A percentile compares a stretch with the other conserved stretches of the same genome.
Conservation (phyloP, 2,113 vertebrate genomes). For the Entelurus aequoreus region DNA sequence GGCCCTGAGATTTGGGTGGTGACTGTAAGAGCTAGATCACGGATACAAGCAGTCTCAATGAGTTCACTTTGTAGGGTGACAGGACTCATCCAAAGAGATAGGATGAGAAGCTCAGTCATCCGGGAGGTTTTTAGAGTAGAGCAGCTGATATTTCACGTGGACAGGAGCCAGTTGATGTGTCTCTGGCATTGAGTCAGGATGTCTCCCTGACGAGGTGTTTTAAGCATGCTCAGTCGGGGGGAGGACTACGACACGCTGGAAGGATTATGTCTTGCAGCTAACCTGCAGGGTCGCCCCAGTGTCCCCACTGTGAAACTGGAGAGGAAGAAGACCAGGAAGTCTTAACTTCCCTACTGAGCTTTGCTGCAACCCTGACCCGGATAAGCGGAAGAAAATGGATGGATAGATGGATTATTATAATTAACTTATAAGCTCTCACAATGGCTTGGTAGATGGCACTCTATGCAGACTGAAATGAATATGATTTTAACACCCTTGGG, state of each 20-base stretch:
- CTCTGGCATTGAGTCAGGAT: neutral
- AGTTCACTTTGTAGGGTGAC: neutral
- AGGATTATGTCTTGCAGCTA: too few relatives aligned
- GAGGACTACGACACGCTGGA: too few relatives aligned
- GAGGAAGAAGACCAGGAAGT: too few relatives aligned
- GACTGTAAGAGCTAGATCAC: neutral
- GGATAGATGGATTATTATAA: neutral
- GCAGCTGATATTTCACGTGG: too few relatives aligned
- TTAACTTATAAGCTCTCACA: slow-evolving; percentile 4
- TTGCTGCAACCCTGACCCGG: neutral
- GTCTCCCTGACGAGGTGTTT: neutral
- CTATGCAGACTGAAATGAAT: slow-evolving; percentile 2
- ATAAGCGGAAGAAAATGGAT: neutral
- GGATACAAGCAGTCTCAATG: neutral
- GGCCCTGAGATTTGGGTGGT: neutral
- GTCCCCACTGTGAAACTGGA: too few relatives aligned
- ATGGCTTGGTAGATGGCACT: slow-evolving; percentile 4
- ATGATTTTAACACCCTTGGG: slow-evolving; percentile 16
- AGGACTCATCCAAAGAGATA: too few relatives aligned
- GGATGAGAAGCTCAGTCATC: too few relatives aligned
- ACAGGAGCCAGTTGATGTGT: neutral
- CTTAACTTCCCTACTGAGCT: neutral
- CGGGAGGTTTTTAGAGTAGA: too few relatives aligned
- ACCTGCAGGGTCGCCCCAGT: too few relatives aligned
- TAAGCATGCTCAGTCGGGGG: neutral